phyloP scores from a whole-genome alignment of 2,888 invertebrate species.

The Trichogramma dendrolimi region DNA sequence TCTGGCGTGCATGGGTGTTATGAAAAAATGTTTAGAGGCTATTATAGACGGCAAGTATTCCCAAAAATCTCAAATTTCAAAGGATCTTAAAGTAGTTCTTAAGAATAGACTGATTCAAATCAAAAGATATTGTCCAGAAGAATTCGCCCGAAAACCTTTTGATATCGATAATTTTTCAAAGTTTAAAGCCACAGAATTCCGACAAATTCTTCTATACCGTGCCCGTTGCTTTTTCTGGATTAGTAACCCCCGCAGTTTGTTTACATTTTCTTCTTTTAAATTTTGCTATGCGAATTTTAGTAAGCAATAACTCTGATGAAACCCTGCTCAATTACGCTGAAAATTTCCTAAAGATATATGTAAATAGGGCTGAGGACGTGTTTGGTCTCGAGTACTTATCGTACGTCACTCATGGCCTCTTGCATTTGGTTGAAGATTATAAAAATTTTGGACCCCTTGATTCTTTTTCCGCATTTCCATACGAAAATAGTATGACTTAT shows the following conservation, averaged over 20 bases:
- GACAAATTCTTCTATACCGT: conserved; percentile 23
- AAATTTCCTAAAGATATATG: conserved; percentile 1
- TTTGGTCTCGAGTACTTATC: conserved; percentile 16
- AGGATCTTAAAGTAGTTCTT: background rate
- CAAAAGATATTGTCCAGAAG: conserved; percentile 17
- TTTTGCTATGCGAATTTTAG: conserved; percentile 16
- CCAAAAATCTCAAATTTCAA: background rate
- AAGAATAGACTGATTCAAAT: background rate
- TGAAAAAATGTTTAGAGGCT: conserved; percentile 4
- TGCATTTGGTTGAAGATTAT: conserved; percentile 17
- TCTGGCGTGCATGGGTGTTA: conserved; percentile 10
- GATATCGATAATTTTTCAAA: background rate
- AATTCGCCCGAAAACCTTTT: conserved; percentile 20
- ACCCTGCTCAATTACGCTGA: conserved; percentile 6
- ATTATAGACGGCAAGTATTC: background rate
- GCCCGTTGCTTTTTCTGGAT: conserved; percentile 6
- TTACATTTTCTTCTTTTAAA: conserved; percentile 19
- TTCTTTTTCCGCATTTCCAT: conserved; percentile 22
- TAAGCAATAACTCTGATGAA: background rate
- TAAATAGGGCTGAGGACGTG: background rate
- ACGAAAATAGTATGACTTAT: conserved; percentile 24
- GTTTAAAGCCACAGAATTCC: conserved; percentile 21
- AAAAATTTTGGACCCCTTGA: conserved; percentile 17
- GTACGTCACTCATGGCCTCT: conserved; percentile 14
- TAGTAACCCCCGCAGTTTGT: conserved; percentile 15